Evolutionary conservation across 2,888 invertebrate species (phyloP).

Genomic region (Trissonchulus latispiculum): DNA sequence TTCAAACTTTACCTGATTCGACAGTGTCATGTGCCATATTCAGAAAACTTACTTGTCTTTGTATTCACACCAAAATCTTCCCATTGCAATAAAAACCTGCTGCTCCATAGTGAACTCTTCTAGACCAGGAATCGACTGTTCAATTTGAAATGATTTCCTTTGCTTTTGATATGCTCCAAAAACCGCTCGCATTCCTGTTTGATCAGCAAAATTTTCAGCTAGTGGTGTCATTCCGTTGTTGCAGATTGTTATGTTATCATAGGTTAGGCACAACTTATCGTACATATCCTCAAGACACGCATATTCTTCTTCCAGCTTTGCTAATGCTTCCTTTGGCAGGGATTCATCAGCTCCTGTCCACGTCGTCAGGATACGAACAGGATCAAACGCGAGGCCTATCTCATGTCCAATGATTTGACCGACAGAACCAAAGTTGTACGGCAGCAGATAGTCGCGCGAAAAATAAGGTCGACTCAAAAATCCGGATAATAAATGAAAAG

Average conservation of each 20-base stretch:
- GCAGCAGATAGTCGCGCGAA: not conserved
- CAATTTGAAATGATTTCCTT: not conserved
- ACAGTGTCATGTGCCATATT: no score
- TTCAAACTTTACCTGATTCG: no score
- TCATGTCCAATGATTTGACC: not conserved
- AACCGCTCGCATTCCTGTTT: not conserved
- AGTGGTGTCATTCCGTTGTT: not conserved
- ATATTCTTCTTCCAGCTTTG: not conserved
- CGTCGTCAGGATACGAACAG: not conserved
- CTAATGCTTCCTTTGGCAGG: not conserved
- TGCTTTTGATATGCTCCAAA: not conserved
- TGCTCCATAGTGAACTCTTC: not conserved
- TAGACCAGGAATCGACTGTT: not conserved
- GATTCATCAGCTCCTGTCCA: not conserved
- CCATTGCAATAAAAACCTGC: not conserved
- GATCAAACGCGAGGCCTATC: not conserved
- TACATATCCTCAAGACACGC: not conserved
- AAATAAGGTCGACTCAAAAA: not conserved
- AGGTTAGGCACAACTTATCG: not conserved
- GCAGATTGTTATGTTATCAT: not conserved
- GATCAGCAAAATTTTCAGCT: not conserved
- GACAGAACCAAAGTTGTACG: not conserved
- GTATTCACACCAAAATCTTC: not conserved
- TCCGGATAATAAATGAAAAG: not conserved
- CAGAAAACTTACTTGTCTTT: no score